phyloP scores from a whole-genome alignment of 1,140 invertebrate genomes.

The Drosophila bocki region DNA sequence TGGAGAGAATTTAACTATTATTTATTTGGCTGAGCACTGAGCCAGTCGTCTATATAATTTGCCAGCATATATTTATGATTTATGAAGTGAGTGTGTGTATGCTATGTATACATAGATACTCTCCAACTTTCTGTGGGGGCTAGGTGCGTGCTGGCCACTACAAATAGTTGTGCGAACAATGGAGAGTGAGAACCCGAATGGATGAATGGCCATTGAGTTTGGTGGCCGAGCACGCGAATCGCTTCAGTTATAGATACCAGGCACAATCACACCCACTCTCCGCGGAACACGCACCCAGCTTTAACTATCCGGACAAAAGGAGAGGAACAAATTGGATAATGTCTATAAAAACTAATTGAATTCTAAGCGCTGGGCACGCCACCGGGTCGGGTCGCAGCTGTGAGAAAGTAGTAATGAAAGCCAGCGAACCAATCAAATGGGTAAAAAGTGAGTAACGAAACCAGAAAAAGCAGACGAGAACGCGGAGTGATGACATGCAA shows the following conservation, averaged over 20 bases:
- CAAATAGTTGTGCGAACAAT: conserved; percentile 76
- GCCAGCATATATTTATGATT: conserved; percentile 80
- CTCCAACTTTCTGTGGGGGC: conserved; percentile 2
- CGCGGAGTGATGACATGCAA: conserved; percentile 77
- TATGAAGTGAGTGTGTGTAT: conserved; percentile 62
- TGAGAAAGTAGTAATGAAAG: conserved; percentile 77
- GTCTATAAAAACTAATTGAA: conserved; percentile 84
- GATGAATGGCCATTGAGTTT: conserved; percentile 67
- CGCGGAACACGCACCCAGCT: conserved; percentile 61
- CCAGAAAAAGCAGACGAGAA: conserved; percentile 40
- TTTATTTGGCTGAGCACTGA: conserved; percentile 64
- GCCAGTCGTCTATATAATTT: conserved; percentile 73
- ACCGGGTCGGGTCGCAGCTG: conserved; percentile 55
- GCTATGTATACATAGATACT: conserved; percentile 10
- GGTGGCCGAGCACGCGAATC: conserved; percentile 73
- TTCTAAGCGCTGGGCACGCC: conserved; percentile 80
- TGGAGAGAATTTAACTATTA: conserved; percentile 75
- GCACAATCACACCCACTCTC: conserved; percentile 32
- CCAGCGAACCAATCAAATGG: conserved; percentile 41
- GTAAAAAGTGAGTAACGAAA: conserved; percentile 27
- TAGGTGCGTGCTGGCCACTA: conserved; percentile 65
- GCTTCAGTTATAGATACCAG: conserved; percentile 73
- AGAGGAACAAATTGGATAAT: conserved; percentile 79
- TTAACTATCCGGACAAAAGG: conserved; percentile 5
- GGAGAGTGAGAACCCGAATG: conserved; percentile 40